Evolutionary conservation across 1,140 invertebrate species (phyloP), one percentile per base, ranked within the genome.

Genomic region (Uloborus diversus): DNA sequence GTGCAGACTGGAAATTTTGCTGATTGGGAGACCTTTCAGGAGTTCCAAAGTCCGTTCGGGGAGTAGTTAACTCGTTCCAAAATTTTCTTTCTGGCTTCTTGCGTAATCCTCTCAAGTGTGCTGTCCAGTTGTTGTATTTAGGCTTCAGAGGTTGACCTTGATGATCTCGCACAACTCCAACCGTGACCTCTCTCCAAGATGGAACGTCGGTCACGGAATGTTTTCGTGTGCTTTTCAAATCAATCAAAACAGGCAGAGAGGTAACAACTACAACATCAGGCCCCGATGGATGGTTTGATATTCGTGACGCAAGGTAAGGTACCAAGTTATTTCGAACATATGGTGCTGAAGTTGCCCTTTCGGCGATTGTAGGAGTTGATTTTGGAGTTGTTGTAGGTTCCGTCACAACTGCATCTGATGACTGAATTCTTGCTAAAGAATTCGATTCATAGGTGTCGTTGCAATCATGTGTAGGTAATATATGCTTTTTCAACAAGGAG

Each of bases 81-180:
- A 79, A 69, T 28, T 78, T 65, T 23, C 47, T 68, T 14, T 35
- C 65, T 23, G 76, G 20, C 13, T 69, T 79, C 23, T 61, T 68
- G 20, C 35, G 42, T 20, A 79, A 4, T 20, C 56, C 32, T 49
- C 76, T 68, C n/a, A 79, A 59, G 61, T 79, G 76, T 0, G 76
- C 76, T 11, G 76, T 79, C 76, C 76, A 79, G 53, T 79, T 79
- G 14, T 79, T 79, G 76, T 79, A 79, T 27, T 57, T 59, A 17
- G 76, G 64, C n/a, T 79, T 79, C 27, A 79, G 27, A 23, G 76
- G 64, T 11, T 79, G 64, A 4, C 76, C 76, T 79, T 79, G 76
- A 3, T 69, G 64, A 62, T 79, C 56, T 30, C 76, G 42, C 7
- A 79, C 76, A 30, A 79, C 76, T 1, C 76, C 76, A 25, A 79